A percentile compares a stretch with the other conserved stretches of the same genome.
Conservation (phyloP, 2,888 invertebrate genomes). For the Melitaea athalia region DNA sequence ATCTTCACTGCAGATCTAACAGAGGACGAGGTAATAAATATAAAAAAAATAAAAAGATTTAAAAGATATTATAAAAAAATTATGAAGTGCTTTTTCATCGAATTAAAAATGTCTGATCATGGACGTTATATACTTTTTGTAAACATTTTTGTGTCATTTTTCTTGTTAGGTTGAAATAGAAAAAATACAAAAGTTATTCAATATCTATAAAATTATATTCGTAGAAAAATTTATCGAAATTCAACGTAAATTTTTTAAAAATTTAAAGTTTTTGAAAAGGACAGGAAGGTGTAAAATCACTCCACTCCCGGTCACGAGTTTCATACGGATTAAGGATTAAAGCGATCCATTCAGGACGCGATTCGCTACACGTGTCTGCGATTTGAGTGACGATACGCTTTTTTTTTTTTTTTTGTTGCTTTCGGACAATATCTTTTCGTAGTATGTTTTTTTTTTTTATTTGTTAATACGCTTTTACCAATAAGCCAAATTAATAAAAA, state of each 20-base stretch:
- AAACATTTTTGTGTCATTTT: no score
- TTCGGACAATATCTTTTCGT: no score
- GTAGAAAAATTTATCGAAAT: not conserved
- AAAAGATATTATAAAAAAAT: no score
- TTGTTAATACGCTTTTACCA: not conserved
- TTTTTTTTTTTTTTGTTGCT: not conserved
- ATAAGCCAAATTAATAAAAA: no score
- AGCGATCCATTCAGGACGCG: slow-evolving; percentile 14
- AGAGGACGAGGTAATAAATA: no score
- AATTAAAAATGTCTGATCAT: no score
- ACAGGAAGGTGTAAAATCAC: slow-evolving; percentile 26
- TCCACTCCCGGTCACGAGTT: slow-evolving; percentile 18
- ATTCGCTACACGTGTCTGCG: slow-evolving; percentile 7
- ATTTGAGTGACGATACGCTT: not conserved
- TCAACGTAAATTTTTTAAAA: slow-evolving; percentile 6
- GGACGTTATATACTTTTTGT: no score
- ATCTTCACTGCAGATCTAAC: no score
- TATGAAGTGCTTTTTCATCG: no score
- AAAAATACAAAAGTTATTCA: not conserved
- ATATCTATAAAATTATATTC: not conserved
- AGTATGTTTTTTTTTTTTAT: not conserved
- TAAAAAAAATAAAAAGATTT: no score
- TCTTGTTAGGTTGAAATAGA: no score
- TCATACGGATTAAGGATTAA: slow-evolving; percentile 30
- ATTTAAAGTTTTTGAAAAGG: slow-evolving; percentile 10